Conservation (phyloP, 2,797 vertebrate species). For the Sylvilagus floridanus region DNA sequence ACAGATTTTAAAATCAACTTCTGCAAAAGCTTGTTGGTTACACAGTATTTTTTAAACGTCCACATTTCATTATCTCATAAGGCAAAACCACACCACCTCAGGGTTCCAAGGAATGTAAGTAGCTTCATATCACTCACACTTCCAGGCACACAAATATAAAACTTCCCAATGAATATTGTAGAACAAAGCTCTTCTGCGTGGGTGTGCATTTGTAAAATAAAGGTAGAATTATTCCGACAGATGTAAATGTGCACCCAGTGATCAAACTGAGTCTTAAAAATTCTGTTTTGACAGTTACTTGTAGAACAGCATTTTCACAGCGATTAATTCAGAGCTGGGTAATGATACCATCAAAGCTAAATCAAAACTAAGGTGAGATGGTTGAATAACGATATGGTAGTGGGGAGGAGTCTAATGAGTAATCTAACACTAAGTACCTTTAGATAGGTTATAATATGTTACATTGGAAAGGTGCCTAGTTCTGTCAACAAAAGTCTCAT, state of each 20-base stretch:
- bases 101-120: slow-evolving; percentile 56
- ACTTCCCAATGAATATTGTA: slow-evolving; percentile 83
- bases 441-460: not conserved
- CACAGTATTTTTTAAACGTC: slow-evolving; percentile 13
- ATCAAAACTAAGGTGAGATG: slow-evolving; percentile 80
- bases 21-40: slow-evolving; percentile 53
- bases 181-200: slow-evolving; percentile 84
- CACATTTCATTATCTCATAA: slow-evolving; percentile 61
- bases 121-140: slow-evolving; percentile 70
- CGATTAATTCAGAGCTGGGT: slow-evolving; percentile 79
- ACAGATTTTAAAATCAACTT: slow-evolving; percentile 45
- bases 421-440: not conserved
- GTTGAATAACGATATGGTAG: slow-evolving; percentile 49
- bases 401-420: not conserved
- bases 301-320: slow-evolving; percentile 81
- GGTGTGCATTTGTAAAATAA: slow-evolving; percentile 86
- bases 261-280: slow-evolving; percentile 82
- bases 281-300: slow-evolving; percentile 87
- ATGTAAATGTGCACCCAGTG: slow-evolving; percentile 78
- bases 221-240: slow-evolving; percentile 84
- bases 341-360: slow-evolving; percentile 77
- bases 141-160: slow-evolving; percentile 77
- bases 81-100: slow-evolving; percentile 58
- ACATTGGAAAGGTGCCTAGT: not conserved
- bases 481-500: not conserved